Conservation (phyloP, 2,113 vertebrate genomes). For the Podarcis cretensis region DNA sequence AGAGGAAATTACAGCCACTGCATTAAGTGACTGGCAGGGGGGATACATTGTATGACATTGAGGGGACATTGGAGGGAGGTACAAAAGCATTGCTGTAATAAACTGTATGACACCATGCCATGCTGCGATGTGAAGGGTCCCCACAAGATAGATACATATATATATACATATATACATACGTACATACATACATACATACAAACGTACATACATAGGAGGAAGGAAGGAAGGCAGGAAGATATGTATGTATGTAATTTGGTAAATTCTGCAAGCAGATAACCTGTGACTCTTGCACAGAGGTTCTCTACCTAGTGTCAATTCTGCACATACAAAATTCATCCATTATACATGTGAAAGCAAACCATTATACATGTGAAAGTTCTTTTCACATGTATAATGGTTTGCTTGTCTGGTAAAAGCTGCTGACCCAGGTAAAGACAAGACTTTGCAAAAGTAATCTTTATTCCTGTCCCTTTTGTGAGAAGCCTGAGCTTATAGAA, state of each 20-base stretch:
- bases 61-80: neutral
- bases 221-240: too few species aligned
- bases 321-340: neutral
- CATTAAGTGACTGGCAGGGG: constrained; percentile 82
- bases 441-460: neutral
- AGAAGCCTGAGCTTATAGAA: neutral
- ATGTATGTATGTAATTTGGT: constrained; percentile 1
- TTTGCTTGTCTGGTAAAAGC: constrained; percentile 16
- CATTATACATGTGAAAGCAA: neutral
- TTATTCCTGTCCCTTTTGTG: neutral
- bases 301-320: neutral
- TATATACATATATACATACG: too few species aligned
- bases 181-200: too few species aligned
- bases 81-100: constrained; percentile 73
- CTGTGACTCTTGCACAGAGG: neutral
- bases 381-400: neutral
- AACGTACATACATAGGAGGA: too few species aligned
- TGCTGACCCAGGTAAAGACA: neutral
- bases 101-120: constrained; percentile 57
- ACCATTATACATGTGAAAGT: neutral
- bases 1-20: constrained; percentile 84
- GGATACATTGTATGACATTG: constrained; percentile 80
- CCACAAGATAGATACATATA: neutral
- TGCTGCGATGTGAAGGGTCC: neutral
- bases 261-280: neutral